Percentiles rank a stretch among this genome's conserved stretches.
These are phyloP conservation scores for Tenthredo notha DNA, from an alignment of 2,888 invertebrate genomes.

Conservation along the genomic window DNA sequence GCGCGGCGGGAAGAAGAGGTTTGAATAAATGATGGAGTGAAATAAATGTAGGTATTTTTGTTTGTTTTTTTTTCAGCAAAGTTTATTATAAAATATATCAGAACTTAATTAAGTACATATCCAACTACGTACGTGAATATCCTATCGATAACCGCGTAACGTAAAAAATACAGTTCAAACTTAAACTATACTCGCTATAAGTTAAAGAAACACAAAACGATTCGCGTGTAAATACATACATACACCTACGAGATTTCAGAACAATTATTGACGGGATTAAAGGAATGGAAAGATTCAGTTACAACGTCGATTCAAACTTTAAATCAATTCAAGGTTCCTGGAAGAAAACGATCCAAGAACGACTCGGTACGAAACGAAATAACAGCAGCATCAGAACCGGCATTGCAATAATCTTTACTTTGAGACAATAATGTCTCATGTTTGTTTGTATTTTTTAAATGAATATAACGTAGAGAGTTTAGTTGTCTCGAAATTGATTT, in stretches of 20 bases:
- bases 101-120: slow-evolving; percentile 76
- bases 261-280: not conserved
- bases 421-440: not conserved
- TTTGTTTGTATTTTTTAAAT: not conserved
- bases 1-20: not conserved
- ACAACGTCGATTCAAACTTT: not conserved
- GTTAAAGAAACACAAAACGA: not conserved
- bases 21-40: not conserved
- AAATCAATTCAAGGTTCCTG: not conserved
- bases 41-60: too few species aligned
- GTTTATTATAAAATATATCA: slow-evolving; percentile 77
- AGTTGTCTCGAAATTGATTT: not conserved
- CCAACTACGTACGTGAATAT: slow-evolving; percentile 70
- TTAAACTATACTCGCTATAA: slow-evolving; percentile 9
- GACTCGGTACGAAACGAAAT: not conserved
- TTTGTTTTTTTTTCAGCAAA: slow-evolving; percentile 63
- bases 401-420: not conserved
- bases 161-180: slow-evolving; percentile 34
- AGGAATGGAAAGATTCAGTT: slow-evolving; percentile 1
- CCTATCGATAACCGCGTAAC: slow-evolving; percentile 22
- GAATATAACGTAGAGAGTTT: not conserved
- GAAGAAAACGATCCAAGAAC: not conserved
- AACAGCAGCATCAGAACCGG: not conserved
- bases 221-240: not conserved
- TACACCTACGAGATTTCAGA: not conserved